phyloP scores from a whole-genome alignment of 2,888 invertebrate species.

The Xylocampa areola region DNA sequence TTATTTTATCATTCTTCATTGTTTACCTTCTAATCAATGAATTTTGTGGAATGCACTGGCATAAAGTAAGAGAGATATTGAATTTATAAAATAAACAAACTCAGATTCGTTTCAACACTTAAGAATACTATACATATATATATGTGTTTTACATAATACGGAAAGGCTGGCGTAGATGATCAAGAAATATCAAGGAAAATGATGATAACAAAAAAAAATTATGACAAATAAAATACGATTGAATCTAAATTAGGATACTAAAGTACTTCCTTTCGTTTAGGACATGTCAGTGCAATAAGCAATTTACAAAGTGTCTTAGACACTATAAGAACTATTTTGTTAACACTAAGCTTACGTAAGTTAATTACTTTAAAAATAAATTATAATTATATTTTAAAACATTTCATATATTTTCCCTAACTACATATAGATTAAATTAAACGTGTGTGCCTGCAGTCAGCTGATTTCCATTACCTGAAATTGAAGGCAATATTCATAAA shows the following conservation, averaged over 20 bases:
- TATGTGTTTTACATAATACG: too few relatives aligned
- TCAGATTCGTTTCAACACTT: too few relatives aligned
- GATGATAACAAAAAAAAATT: not conserved
- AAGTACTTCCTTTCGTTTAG: not conserved
- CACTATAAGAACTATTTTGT: slow-evolving; percentile 30
- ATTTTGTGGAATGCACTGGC: too few relatives aligned
- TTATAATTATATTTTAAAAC: slow-evolving; percentile 36
- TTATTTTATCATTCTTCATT: too few relatives aligned
- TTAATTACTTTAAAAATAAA: slow-evolving; percentile 30
- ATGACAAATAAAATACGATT: too few relatives aligned
- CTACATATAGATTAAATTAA: slow-evolving; percentile 57
- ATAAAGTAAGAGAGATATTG: too few relatives aligned
- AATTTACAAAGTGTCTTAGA: slow-evolving; percentile 51
- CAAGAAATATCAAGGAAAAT: too few relatives aligned
- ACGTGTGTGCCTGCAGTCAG: slow-evolving; percentile 79
- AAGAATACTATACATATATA: too few relatives aligned
- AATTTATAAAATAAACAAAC: too few relatives aligned
- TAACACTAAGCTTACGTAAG: slow-evolving; percentile 40
- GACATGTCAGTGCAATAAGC: slow-evolving; percentile 16
- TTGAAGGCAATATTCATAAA: slow-evolving; percentile 44
- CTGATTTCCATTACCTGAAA: slow-evolving; percentile 77
- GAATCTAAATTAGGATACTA: too few relatives aligned
- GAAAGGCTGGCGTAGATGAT: too few relatives aligned
- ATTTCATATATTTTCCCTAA: slow-evolving; percentile 57
- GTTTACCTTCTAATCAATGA: too few relatives aligned